These are phyloP conservation scores for Vidua chalybeata DNA, from an alignment of 2,113 vertebrate genomes.

Conservation along the genomic window DNA sequence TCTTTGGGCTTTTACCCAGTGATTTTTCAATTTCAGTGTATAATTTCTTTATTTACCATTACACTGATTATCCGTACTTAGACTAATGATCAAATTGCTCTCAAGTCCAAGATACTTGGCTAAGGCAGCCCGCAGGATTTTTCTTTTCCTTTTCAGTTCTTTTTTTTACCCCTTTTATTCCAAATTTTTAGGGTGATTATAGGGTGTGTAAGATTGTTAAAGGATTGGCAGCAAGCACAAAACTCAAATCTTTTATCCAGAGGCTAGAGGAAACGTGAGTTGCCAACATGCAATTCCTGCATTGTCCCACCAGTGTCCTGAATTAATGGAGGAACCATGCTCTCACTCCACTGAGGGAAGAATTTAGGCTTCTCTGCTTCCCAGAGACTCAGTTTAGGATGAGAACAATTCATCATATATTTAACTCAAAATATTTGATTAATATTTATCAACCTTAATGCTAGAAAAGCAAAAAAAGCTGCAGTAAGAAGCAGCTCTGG, in stretches of 20 bases:
- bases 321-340: slow-evolving; percentile 22
- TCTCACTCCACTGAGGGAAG: not conserved
- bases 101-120: slow-evolving; percentile 57
- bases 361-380: not conserved
- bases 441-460: not conserved
- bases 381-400: not conserved
- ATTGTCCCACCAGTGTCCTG: slow-evolving; percentile 48
- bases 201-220: slow-evolving; percentile 66
- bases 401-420: not conserved
- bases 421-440: not conserved
- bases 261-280: slow-evolving; percentile 58
- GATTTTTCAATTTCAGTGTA: slow-evolving; percentile 60
- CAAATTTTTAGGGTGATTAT: slow-evolving; percentile 69
- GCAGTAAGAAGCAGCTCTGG: not conserved
- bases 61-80: slow-evolving; percentile 70
- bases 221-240: slow-evolving; percentile 63
- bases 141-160: slow-evolving; percentile 41
- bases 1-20: slow-evolving; percentile 38
- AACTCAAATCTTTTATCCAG: slow-evolving; percentile 67
- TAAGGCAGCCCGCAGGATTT: slow-evolving; percentile 41
- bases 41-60: slow-evolving; percentile 71
- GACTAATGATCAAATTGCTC: slow-evolving; percentile 69
- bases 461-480: not conserved
- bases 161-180: slow-evolving; percentile 56
- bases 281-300: slow-evolving; percentile 56